Percentiles rank a stretch among this genome's conserved stretches.
Conservation (phyloP, 2,797 vertebrate species). For the Macropus fuliginosus region DNA sequence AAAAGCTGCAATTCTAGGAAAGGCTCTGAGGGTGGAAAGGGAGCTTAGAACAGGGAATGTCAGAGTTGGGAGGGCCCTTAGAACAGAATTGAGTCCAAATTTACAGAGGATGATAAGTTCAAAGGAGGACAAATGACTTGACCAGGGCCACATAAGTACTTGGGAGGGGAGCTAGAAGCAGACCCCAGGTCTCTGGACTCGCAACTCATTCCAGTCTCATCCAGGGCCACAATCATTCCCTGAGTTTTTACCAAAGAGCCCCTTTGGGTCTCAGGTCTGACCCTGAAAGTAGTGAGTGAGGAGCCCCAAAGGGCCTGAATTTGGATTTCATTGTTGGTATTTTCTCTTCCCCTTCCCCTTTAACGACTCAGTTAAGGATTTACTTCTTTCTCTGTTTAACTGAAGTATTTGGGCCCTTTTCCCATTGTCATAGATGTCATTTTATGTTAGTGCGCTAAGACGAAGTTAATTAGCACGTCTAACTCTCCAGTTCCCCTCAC, state of each 20-base stretch:
- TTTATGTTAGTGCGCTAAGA: constrained; percentile 43
- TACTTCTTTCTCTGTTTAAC: constrained; percentile 69
- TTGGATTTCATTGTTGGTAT: not conserved
- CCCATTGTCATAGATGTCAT: constrained; percentile 54
- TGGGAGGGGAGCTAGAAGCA: not conserved
- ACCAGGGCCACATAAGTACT: not conserved
- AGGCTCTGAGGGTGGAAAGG: too few species aligned
- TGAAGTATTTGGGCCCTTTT: constrained; percentile 69
- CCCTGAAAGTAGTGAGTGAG: accelerated
- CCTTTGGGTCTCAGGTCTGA: accelerated
- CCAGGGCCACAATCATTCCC: not conserved
- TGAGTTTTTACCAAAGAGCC: not conserved
- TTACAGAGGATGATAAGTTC: not conserved
- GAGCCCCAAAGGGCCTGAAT: not conserved
- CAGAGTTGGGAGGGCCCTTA: not conserved
- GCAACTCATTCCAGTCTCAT: too few species aligned
- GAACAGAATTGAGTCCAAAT: not conserved
- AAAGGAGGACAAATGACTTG: not conserved
- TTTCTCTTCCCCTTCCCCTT: constrained; percentile 27
- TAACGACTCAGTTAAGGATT: constrained; percentile 73
- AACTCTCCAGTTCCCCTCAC: constrained; percentile 40
- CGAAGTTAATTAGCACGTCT: constrained; percentile 79
- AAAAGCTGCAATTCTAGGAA: not conserved
- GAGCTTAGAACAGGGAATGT: not conserved
- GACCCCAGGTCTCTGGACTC: not conserved